phyloP scores from a whole-genome alignment of 1,140 invertebrate genomes.

The Bombyx mori region ASM3026992v2 NC_085121.1:13701501-13702000 shows the following conservation, averaged over 20 bases:
- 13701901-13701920: conserved; percentile 97
- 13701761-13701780: conserved; percentile 86
- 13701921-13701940: conserved; percentile 87
- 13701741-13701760: conserved; percentile 89
- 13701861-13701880: conserved; percentile 79
- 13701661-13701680: too few relatives aligned
- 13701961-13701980: conserved; percentile 70
- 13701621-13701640: too few relatives aligned
- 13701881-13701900: conserved; percentile 92
- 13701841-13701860: conserved; percentile 77
- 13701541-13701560: too few relatives aligned
- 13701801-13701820: conserved; percentile 87
- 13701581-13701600: too few relatives aligned
- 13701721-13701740: conserved; percentile 88
- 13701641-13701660: too few relatives aligned
- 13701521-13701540: too few relatives aligned
- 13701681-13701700: too few relatives aligned
- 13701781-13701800: conserved; percentile 83
- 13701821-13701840: conserved; percentile 76
- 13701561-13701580: too few relatives aligned
- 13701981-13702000: conserved; percentile 97
- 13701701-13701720: conserved; percentile 78
- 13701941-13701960: conserved; percentile 75
- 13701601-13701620: too few relatives aligned
- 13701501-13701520: too few relatives aligned